Evolutionary conservation across 2,888 invertebrate species (phyloP).

Genomic region (Mythimna vitellina): DNA sequence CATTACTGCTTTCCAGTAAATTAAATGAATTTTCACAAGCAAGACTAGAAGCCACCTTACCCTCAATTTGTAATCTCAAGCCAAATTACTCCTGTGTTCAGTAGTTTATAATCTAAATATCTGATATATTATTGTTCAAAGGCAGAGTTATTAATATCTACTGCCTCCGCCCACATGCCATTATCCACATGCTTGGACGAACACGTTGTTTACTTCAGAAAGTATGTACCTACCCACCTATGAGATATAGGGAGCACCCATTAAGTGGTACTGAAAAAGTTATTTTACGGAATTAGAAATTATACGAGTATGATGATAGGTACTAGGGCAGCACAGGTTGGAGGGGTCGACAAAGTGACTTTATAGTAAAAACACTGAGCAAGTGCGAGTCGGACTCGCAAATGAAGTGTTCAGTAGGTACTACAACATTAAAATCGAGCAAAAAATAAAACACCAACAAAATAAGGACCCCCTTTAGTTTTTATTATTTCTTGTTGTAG

Average conservation of each 20-base stretch:
- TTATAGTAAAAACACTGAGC: too few species aligned
- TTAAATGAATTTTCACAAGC: background rate
- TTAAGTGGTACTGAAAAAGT: background rate
- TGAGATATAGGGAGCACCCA: background rate
- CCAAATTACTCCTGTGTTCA: constrained; percentile 8
- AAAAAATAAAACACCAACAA: too few species aligned
- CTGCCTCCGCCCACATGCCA: constrained; percentile 37
- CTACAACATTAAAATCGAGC: too few species aligned
- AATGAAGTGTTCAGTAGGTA: too few species aligned
- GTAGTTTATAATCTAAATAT: constrained; percentile 17
- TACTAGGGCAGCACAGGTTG: background rate
- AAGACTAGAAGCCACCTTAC: background rate
- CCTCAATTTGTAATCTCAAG: background rate
- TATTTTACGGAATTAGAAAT: background rate
- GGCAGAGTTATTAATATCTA: constrained; percentile 29
- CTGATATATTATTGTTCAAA: constrained; percentile 25
- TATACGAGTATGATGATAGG: too few species aligned
- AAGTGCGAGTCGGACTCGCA: too few species aligned
- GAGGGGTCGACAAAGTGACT: background rate
- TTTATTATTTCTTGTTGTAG: too few species aligned
- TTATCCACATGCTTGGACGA: constrained; percentile 40
- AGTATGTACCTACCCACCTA: constrained; percentile 13
- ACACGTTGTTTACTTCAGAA: constrained; percentile 40
- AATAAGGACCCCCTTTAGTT: too few species aligned
- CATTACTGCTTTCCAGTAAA: background rate